Conservation (phyloP, 2,888 invertebrate genomes). For the Schrankia costaestrigalis region DNA sequence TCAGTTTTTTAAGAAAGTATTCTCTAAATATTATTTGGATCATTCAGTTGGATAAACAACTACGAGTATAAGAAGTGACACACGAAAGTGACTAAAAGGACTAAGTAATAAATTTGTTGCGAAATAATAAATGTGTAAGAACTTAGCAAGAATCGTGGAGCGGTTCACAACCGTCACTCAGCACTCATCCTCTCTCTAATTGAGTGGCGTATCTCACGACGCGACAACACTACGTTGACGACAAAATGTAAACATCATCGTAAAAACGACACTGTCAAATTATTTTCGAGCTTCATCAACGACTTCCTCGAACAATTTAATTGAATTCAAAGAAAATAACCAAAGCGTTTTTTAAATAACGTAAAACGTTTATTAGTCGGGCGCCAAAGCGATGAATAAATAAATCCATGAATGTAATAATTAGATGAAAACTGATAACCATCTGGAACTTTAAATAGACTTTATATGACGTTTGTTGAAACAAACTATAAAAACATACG, state of each 20-base stretch:
- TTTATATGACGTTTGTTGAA: constrained; percentile 2
- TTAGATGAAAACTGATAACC: too few species aligned
- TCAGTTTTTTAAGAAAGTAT: too few species aligned
- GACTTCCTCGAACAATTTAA: constrained; percentile 15
- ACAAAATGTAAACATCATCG: constrained; percentile 43
- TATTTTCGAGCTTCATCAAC: constrained; percentile 24
- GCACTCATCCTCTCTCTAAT: constrained; percentile 49
- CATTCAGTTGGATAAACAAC: too few species aligned
- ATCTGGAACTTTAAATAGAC: too few species aligned
- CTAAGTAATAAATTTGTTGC: constrained; percentile 25
- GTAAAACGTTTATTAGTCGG: too few species aligned
- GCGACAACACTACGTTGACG: constrained; percentile 29
- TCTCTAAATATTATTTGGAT: too few species aligned
- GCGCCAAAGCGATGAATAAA: too few species aligned
- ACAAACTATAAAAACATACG: too few species aligned
- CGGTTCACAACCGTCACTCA: constrained; percentile 41
- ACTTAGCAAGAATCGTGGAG: constrained; percentile 39
- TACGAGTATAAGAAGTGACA: too few species aligned
- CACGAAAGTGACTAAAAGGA: constrained; percentile 8
- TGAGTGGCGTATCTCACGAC: constrained; percentile 43
- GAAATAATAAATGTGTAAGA: constrained; percentile 45
- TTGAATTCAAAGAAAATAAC: constrained; percentile 18
- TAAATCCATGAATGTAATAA: too few species aligned
- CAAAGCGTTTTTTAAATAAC: constrained; percentile 9
- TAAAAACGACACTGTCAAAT: constrained; percentile 35